A percentile compares a stretch with the other conserved stretches of the same genome.
phyloP scores from a whole-genome alignment of 1,140 invertebrate genomes.

The Megalopta genalis region DNA sequence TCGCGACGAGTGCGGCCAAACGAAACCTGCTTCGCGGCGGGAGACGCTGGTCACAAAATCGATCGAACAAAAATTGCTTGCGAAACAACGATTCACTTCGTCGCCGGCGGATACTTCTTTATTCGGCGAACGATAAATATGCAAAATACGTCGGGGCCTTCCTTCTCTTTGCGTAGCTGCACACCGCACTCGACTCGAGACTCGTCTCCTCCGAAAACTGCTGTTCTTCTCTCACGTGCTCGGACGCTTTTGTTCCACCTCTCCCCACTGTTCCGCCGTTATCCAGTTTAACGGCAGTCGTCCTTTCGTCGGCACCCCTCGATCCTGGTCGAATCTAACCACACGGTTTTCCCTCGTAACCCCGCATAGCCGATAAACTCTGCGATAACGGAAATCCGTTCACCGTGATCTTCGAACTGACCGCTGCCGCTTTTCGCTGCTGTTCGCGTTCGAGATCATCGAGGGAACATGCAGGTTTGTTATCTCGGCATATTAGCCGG shows the following conservation, averaged over 20 bases:
- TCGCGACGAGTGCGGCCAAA: neutral
- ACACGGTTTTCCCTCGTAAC: neutral
- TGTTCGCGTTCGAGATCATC: too few species aligned
- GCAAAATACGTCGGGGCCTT: constrained; percentile 44
- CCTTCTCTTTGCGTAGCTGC: constrained; percentile 27
- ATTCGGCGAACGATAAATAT: constrained; percentile 62
- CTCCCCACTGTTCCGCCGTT: constrained; percentile 10
- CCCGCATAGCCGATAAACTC: too few species aligned
- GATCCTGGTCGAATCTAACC: neutral
- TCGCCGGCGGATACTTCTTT: constrained; percentile 38
- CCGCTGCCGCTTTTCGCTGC: too few species aligned
- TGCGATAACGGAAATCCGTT: too few species aligned
- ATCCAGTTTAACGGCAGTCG: neutral
- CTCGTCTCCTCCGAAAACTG: constrained; percentile 15
- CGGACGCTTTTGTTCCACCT: constrained; percentile 16
- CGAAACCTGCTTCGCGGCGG: neutral
- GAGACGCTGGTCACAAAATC: neutral
- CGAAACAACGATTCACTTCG: constrained; percentile 47
- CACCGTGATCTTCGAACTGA: too few species aligned
- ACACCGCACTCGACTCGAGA: neutral
- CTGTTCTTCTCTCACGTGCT: constrained; percentile 37
- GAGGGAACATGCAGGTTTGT: too few species aligned
- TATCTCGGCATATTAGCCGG: too few species aligned
- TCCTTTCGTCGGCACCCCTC: neutral
- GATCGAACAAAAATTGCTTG: constrained; percentile 41